Percentiles rank a stretch among this genome's conserved stretches.
Conservation (phyloP, 2,113 vertebrate species). For the Cyprinodon variegatus region DNA sequence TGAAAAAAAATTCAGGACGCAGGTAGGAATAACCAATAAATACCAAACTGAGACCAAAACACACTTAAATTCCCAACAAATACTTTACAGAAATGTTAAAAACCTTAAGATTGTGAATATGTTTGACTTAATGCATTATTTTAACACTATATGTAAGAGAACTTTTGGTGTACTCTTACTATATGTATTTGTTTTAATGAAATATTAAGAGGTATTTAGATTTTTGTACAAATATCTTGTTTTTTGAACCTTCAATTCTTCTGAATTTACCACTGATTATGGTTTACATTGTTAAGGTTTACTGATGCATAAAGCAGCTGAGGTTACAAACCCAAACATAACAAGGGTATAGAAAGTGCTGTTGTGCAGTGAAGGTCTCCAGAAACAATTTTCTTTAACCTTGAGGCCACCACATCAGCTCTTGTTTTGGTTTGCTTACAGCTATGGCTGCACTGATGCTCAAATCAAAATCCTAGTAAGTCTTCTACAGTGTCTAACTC, state of each 20-base stretch:
- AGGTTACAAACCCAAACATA: background rate
- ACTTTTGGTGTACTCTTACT: background rate
- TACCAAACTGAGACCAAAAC: too few species aligned
- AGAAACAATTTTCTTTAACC: slow-evolving; percentile 4
- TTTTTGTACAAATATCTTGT: background rate
- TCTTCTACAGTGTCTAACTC: slow-evolving; percentile 8
- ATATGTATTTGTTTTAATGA: background rate
- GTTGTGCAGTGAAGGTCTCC: background rate
- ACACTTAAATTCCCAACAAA: background rate
- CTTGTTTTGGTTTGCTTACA: background rate
- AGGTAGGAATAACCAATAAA: background rate
- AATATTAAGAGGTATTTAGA: background rate
- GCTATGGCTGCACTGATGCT: slow-evolving; percentile 1
- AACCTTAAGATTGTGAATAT: too few species aligned
- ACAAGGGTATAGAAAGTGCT: background rate
- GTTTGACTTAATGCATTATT: too few species aligned
- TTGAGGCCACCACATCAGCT: background rate
- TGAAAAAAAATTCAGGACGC: too few species aligned
- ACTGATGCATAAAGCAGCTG: background rate
- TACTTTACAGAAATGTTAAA: too few species aligned
- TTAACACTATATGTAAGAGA: background rate
- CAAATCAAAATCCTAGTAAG: background rate
- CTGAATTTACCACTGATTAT: background rate
- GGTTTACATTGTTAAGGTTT: background rate
- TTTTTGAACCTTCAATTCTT: background rate